These are phyloP conservation scores for Neofelis nebulosa DNA, from an alignment of 2,113 vertebrate species.

Conservation along the genomic window DNA sequence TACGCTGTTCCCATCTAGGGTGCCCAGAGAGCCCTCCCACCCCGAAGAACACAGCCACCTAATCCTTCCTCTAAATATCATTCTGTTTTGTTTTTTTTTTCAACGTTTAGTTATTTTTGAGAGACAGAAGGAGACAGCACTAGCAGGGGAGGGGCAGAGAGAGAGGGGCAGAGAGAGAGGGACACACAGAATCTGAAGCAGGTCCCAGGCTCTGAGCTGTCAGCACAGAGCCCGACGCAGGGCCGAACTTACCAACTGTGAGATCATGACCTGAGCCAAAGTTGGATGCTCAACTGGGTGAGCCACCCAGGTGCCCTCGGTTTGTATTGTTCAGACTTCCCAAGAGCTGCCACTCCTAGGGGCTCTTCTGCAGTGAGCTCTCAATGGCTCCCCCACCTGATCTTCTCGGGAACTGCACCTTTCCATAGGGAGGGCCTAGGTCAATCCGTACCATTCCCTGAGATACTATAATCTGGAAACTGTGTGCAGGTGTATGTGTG, in stretches of 20 bases:
- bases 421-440: neutral
- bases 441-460: neutral
- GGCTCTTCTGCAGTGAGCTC: neutral
- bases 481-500: neutral
- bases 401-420: neutral
- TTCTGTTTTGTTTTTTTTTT: neutral
- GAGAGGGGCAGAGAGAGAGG: no score
- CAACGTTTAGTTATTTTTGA: no score
- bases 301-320: no score
- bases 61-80: no score
- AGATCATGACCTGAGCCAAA: no score
- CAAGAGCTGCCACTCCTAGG: neutral
- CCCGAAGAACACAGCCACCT: neutral
- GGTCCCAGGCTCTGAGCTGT: no score
- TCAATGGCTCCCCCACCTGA: slow-evolving; percentile 49
- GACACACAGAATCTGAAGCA: no score
- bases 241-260: no score
- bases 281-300: no score
- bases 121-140: no score
- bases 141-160: no score
- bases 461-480: neutral
- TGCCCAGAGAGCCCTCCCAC: neutral
- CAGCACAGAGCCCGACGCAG: no score
- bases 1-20: neutral
- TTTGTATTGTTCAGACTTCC: neutral